Base-by-base conservation (phyloP, 2,888 invertebrate species). In the Xestia c-nigrum region DNA sequence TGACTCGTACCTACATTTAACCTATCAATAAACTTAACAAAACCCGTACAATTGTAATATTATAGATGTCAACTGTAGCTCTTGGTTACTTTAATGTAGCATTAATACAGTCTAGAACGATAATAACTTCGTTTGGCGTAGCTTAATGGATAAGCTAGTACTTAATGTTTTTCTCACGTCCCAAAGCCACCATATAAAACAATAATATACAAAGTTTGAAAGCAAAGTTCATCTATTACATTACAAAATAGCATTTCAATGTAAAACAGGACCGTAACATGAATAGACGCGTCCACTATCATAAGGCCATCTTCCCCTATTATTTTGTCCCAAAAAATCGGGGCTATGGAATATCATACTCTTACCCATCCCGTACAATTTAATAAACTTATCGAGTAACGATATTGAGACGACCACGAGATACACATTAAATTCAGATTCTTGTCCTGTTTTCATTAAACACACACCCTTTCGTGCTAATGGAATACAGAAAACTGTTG, bases 401-500 rank as follows among this genome's bases (percentile, higher is more conserved):
- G 90, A 92, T 93, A 91, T 91, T 89, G 91, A 90, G 90, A 90
- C 89, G 87, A 85, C 89, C 90, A 89, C 88, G 88, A 88, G 87
- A 87, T 89, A 91, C 86, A 89, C 89, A 92, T 94, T 94, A 92
- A 93, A 93, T 93, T 94, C 89, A 92, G 91, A 92, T 94, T 91
- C 91, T 90, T 92, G 91, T 93, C 90, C 92, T 90, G 91, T 93
- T 94, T 93, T 92, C 92, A 92, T 94, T 94, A 92, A 91, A 91
- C 90, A 92, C 89, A 92, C 90, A 91, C 92, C 91, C 93, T 91
- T 88, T 89, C 86, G 89, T 90, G 83, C 85, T 86, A 89, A 81
- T 80, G 64, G 89, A 91, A 90, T 84, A 91, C 21, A 55, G 80
- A 85, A 89, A 79, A 5, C 59, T 19, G 43, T 91, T n/a, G 93